A percentile compares a stretch with the other conserved stretches of the same genome.
phyloP scores from a whole-genome alignment of 1,140 invertebrate genomes.

The Phocides pigmalion region DNA sequence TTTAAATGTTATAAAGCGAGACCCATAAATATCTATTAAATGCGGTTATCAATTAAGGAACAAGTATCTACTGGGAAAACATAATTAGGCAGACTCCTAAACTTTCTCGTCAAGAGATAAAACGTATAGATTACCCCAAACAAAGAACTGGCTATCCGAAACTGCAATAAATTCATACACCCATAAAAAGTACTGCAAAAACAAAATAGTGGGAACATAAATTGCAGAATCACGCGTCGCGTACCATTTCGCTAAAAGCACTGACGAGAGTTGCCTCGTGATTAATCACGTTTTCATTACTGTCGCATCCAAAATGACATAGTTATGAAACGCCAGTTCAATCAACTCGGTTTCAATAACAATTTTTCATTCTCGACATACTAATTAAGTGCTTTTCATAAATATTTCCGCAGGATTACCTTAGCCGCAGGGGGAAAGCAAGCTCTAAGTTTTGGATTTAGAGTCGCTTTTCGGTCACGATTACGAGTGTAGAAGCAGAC shows the following conservation, averaged over 20 bases:
- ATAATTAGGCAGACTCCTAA: too few relatives aligned
- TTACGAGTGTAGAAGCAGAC: constrained; percentile 53
- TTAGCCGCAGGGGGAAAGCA: constrained; percentile 34
- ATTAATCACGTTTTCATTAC: constrained; percentile 80
- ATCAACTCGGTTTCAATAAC: constrained; percentile 82
- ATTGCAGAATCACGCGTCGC: constrained; percentile 61
- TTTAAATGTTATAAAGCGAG: too few relatives aligned
- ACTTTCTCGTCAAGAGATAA: too few relatives aligned
- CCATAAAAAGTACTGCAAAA: constrained; percentile 30
- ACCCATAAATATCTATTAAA: too few relatives aligned
- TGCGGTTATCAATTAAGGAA: too few relatives aligned
- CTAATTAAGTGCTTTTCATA: constrained; percentile 83
- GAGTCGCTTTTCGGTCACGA: constrained; percentile 40
- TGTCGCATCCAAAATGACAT: constrained; percentile 79
- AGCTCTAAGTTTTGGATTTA: constrained; percentile 52
- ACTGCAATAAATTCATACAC: constrained; percentile 26
- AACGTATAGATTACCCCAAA: neutral
- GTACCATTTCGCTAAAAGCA: constrained; percentile 62
- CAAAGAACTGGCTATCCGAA: neutral
- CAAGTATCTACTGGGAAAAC: too few relatives aligned
- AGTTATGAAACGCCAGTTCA: constrained; percentile 80
- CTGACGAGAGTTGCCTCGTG: constrained; percentile 56
- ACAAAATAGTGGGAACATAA: constrained; percentile 49
- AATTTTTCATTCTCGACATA: constrained; percentile 83
- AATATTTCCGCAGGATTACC: constrained; percentile 60